Evolutionary conservation across 2,888 invertebrate species (phyloP).

Genomic region (Troides aeacus): DNA sequence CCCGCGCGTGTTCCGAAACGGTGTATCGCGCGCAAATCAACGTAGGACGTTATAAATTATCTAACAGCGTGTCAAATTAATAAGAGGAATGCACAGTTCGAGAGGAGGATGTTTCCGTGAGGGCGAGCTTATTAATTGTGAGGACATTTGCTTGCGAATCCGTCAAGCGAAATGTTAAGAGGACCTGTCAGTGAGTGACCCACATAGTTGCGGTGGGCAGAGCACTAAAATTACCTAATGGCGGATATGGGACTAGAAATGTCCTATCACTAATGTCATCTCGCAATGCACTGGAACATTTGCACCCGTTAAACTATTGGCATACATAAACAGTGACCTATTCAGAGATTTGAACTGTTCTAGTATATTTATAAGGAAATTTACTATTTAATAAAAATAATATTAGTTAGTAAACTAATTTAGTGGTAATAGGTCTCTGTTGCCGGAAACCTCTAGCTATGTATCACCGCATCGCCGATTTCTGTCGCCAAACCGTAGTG

Average conservation of each 20-base stretch:
- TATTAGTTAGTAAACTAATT: too few species aligned
- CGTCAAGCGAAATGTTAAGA: slow-evolving; percentile 51
- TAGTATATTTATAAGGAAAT: neutral
- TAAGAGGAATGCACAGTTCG: slow-evolving; percentile 71
- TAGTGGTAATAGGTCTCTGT: too few species aligned
- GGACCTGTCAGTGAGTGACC: slow-evolving; percentile 36
- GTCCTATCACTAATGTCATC: slow-evolving; percentile 16
- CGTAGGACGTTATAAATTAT: slow-evolving; percentile 80
- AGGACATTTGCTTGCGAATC: slow-evolving; percentile 68
- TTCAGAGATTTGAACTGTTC: neutral
- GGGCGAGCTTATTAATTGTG: slow-evolving; percentile 67
- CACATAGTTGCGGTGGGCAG: slow-evolving; percentile 36
- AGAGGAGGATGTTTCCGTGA: slow-evolving; percentile 67
- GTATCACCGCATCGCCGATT: too few species aligned
- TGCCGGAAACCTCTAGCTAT: too few species aligned
- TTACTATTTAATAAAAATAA: too few species aligned
- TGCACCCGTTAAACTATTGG: neutral
- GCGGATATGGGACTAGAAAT: slow-evolving; percentile 8
- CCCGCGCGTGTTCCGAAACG: slow-evolving; percentile 36
- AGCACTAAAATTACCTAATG: slow-evolving; percentile 27
- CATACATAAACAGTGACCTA: neutral
- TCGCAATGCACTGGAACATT: slow-evolving; percentile 5
- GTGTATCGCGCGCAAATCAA: slow-evolving; percentile 54
- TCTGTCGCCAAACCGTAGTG: too few species aligned
- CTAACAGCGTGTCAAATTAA: slow-evolving; percentile 78